Percentiles rank a stretch among this genome's conserved stretches.
Evolutionary conservation across 1,140 invertebrate genomes (phyloP).

Genomic region (Copidosoma floridanum): DNA sequence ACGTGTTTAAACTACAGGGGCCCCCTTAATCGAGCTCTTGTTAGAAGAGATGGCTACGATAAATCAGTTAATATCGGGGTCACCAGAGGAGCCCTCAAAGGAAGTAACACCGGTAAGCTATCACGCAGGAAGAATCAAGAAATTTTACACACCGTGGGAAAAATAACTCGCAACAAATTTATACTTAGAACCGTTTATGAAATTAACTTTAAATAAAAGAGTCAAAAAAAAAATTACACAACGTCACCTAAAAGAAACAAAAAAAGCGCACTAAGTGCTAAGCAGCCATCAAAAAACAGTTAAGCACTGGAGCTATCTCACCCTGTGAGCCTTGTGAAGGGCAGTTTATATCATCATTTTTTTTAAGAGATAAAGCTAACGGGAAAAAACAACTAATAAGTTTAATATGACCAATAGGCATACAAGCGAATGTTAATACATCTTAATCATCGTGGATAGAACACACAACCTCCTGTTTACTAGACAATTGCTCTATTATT

Average conservation of each 20-base stretch:
- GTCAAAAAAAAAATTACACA: too few relatives aligned
- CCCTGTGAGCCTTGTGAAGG: neutral
- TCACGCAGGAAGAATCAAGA: neutral
- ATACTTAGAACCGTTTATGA: neutral
- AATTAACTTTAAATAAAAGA: neutral
- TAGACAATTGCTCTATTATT: too few relatives aligned
- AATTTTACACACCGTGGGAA: neutral
- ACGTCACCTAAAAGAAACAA: neutral
- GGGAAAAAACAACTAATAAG: neutral
- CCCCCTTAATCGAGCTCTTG: slow-evolving; percentile 2
- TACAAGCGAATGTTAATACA: too few relatives aligned
- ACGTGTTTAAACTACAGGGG: neutral
- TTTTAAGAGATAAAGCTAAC: neutral
- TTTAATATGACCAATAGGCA: too few relatives aligned
- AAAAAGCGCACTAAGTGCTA: neutral
- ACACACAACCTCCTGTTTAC: too few relatives aligned
- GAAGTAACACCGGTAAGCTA: neutral
- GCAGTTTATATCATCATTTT: neutral
- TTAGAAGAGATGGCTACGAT: neutral
- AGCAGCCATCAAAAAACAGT: neutral
- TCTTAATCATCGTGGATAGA: too few relatives aligned
- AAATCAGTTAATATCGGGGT: neutral
- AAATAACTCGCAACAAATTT: neutral
- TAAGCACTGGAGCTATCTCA: neutral
- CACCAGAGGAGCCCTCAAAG: neutral